Evolutionary conservation across 2,113 vertebrate species (phyloP).

Genomic region (Chroicocephalus ridibundus): DNA sequence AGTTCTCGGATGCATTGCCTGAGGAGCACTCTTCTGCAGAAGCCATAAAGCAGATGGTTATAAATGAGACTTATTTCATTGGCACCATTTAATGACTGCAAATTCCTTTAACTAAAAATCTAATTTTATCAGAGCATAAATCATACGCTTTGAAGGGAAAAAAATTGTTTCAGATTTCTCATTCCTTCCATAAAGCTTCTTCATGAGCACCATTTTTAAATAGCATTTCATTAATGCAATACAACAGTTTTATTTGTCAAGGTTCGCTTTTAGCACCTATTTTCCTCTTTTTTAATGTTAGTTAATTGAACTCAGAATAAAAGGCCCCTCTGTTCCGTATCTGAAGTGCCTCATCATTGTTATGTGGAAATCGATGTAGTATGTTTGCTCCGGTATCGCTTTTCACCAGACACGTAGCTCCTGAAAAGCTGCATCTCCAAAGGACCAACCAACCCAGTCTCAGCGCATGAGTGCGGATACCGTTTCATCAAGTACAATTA

Average conservation of each 20-base stretch:
- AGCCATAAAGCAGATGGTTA: constrained; percentile 73
- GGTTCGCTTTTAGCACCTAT: constrained; percentile 47
- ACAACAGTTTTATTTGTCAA: constrained; percentile 56
- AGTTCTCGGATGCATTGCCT: constrained; percentile 11
- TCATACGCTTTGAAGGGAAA: constrained; percentile 59
- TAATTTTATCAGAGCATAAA: constrained; percentile 73
- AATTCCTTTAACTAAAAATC: constrained; percentile 78
- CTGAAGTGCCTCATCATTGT: constrained; percentile 37
- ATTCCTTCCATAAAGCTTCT: constrained; percentile 57
- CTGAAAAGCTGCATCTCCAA: background rate
- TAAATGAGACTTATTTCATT: constrained; percentile 67
- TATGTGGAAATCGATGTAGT: constrained; percentile 9
- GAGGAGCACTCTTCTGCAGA: constrained; percentile 48
- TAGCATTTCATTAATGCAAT: constrained; percentile 61
- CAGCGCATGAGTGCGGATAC: background rate
- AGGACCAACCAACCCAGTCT: background rate
- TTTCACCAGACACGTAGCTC: background rate
- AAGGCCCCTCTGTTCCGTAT: constrained; percentile 31
- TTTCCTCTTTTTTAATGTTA: constrained; percentile 46
- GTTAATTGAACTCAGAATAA: constrained; percentile 5
- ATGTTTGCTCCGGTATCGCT: background rate
- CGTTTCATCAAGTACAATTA: background rate
- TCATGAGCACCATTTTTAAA: constrained; percentile 50
- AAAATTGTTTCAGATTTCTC: constrained; percentile 63
- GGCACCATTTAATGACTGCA: constrained; percentile 70